Evolutionary conservation across 1,140 invertebrate species (phyloP).

Genomic region (Lanistes nyassanus): DNA sequence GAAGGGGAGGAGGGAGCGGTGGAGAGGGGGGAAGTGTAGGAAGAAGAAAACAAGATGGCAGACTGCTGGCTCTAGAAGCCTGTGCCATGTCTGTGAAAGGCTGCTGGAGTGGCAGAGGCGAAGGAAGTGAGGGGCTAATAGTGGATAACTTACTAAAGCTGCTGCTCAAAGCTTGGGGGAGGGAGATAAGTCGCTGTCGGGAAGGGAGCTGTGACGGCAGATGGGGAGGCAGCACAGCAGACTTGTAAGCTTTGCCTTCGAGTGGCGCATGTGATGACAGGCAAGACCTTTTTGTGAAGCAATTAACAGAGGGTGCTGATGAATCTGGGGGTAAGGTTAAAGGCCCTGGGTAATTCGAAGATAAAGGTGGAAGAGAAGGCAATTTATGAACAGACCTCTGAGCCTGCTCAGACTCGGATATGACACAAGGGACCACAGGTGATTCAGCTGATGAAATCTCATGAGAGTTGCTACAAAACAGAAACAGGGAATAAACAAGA

Average conservation of each 20-base stretch:
- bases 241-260: not conserved
- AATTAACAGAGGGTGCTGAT: no score
- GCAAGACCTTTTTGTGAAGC: no score
- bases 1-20: slow-evolving; percentile 15
- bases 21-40: slow-evolving; percentile 15
- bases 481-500: not conserved
- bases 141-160: no score
- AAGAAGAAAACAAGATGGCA: no score
- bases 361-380: slow-evolving; percentile 5
- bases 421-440: no score
- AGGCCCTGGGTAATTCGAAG: not conserved
- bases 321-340: not conserved
- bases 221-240: slow-evolving; percentile 3
- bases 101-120: not conserved
- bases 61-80: no score
- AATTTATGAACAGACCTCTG: no score
- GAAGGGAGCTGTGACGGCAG: not conserved
- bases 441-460: not conserved
- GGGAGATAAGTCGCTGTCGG: not conserved
- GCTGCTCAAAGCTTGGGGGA: no score
- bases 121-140: not conserved
- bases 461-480: not conserved
- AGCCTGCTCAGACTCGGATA: no score
- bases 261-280: no score
- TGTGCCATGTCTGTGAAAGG: no score